Evolutionary conservation across 2,888 invertebrate genomes (phyloP), one percentile per base, ranked within the genome.

Genomic region (Frankliniella fusca): DNA sequence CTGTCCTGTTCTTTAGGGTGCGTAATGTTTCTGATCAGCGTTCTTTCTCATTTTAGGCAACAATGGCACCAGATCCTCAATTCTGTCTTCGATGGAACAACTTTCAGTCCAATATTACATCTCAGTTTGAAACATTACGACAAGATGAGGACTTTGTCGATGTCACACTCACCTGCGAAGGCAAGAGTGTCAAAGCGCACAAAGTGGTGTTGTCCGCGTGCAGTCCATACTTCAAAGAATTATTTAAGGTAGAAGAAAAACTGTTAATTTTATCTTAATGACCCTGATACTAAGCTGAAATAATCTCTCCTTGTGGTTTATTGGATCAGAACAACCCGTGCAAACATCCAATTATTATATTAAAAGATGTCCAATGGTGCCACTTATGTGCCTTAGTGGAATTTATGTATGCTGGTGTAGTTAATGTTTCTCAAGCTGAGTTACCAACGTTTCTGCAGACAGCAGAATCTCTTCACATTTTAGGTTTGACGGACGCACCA

Each of bases 61-160:
- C 86, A 84, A 85, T 90, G 89, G 90, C 90, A 88, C 92, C 92
- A 89, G 93, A 94, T 90, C 95, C 95, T 91, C 94, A 94, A 90
- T 95, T 94, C 90, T 95, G 95, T 91, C 92, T 95, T 90, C 92
- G 94, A 90, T 95, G 95, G 95, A 95, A 95, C 91, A 94, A 95
- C 91, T 94, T 94, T 91, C 94, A 94, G 91, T 93, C 94, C 86
- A 95, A 95, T 90, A 94, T 95, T 89, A 93, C 94, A 87, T 93
- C 94, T 88, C 94, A 95, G 89, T 94, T 95, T 90, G 94, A 94
- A 90, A 92, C 93, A 87, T 91, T 95, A 87, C 91, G 95, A 88
- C 93, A 94, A 90, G 94, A 94, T 90, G 94, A 95, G 91, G 94
- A 94, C 90, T 94, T 95, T 90, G 94, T 94, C 87, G 95, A 95